Conservation (phyloP, 2,888 invertebrate species). For the Tuberolachnus salignus region DNA sequence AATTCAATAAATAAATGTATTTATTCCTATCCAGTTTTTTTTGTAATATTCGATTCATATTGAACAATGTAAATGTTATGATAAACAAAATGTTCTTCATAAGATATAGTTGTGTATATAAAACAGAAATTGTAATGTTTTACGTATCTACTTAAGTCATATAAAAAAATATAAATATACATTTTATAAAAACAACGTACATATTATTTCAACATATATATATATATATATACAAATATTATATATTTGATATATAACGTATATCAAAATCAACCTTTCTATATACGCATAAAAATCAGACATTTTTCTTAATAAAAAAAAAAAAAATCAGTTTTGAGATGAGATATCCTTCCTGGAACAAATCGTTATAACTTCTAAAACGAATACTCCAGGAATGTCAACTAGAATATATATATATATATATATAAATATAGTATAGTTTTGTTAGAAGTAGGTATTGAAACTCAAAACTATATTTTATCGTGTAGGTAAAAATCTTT, state of each 20-base stretch:
- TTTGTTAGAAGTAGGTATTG: not conserved
- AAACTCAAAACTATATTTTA: not conserved
- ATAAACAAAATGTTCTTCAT: not conserved
- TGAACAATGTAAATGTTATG: not conserved
- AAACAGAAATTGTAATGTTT: not conserved
- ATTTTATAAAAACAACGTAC: too few relatives aligned
- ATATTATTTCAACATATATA: too few relatives aligned
- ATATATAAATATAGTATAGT: not conserved
- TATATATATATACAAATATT: not conserved
- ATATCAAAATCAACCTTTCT: not conserved
- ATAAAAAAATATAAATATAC: too few relatives aligned
- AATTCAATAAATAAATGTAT: too few relatives aligned
- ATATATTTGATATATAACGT: not conserved
- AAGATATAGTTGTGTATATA: too few relatives aligned
- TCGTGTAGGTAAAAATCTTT: not conserved
- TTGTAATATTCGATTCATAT: too few relatives aligned
- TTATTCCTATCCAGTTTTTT: too few relatives aligned
- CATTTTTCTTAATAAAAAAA: not conserved
- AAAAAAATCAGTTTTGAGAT: not conserved
- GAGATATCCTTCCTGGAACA: not conserved
- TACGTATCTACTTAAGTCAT: too few relatives aligned
- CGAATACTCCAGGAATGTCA: not conserved
- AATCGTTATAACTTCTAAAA: not conserved
- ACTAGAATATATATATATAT: not conserved
- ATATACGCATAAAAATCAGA: not conserved